Evolutionary conservation across 1,140 invertebrate species (phyloP).

Genomic region (fruit fly (Drosophila melanogaster)): Release_6_plus_ISO1_MT NT_037436.4:14303001-14303500

Average conservation of each 20-base stretch:
- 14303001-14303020: conserved; percentile 54
- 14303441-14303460: too few species aligned
- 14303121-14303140: conserved; percentile 20
- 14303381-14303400: conserved; percentile 13
- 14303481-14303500: too few species aligned
- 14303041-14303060: conserved; percentile 54
- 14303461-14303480: too few species aligned
- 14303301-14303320: conserved; percentile 46
- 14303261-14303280: conserved; percentile 74
- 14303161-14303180: conserved; percentile 75
- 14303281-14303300: conserved; percentile 22
- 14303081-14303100: conserved; percentile 27
- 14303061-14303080: conserved; percentile 26
- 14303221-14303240: conserved; percentile 25
- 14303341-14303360: conserved; percentile 33
- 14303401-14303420: conserved; percentile 1
- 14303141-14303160: conserved; percentile 2
- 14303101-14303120: conserved; percentile 61
- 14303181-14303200: conserved; percentile 79
- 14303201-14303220: conserved; percentile 44
- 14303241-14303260: conserved; percentile 80
- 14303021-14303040: conserved; percentile 46
- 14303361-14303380: conserved; percentile 7
- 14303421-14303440: too few species aligned
- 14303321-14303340: conserved; percentile 52